Base-by-base conservation (phyloP, 2,797 vertebrate species). In the Liasis olivaceus region DNA sequence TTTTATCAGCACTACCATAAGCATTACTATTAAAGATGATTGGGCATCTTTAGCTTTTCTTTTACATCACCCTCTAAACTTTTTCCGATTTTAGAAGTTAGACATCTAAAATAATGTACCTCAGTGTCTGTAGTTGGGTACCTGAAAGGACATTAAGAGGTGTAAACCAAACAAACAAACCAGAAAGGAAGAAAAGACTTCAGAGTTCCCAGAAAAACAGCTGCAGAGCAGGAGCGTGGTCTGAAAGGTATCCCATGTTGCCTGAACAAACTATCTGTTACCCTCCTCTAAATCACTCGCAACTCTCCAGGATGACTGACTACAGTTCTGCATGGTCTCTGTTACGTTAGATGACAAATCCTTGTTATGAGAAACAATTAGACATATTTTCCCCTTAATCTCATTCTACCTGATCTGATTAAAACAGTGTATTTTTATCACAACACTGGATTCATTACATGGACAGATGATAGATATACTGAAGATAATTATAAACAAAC, bases 381-480 rank as follows among this genome's bases (percentile, higher is more conserved):
- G 58, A 84, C 15, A 14, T 51, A 87, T 47, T 31, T 17, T 15
- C 9, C n/a, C 9, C 69, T 90, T 90, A 31, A 66, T 90, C 51
- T 77, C 66, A 92, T 90, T 62, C 66, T 26, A 31, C 22, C 59
- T 60, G 26, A 69, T 66, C 59, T 64, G 66, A 89, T 90, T 87
- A 66, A 90, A 90, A 90, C 66, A 86, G 89, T 90, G 26, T 84
- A 84, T 90, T 92, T 86, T 84, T 60, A 90, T 90, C 36, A 93
- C 66, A 90, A 90, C 92, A 81, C 72, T 92, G 60, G 85, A 85
- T 85, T 87, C 85, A 62, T 85, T 66, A 92, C 92, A 47, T 36
- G 60, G 69, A 64, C 28, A 60, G 28, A 86, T 64, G 47, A 91
- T 59, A 85, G 31, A 64, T 87, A 87, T 86, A 77, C 63, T 87